phyloP scores from a whole-genome alignment of 1,140 invertebrate genomes.

The Ladona fulva region DNA sequence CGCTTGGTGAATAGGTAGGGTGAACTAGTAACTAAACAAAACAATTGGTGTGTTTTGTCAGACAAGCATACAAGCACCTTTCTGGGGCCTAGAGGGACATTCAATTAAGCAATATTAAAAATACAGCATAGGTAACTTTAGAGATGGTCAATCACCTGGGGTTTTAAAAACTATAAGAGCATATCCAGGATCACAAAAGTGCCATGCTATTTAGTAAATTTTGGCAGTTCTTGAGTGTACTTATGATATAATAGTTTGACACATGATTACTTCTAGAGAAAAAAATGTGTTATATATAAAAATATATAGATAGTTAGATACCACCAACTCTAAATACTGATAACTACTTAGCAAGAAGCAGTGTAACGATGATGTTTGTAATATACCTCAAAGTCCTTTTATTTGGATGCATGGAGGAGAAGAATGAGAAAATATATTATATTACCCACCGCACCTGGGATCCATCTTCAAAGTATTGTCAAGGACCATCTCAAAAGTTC shows the following conservation, averaged over 20 bases:
- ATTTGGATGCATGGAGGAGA: conserved; percentile 37
- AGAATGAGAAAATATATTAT: conserved; percentile 36
- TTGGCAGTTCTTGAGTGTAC: conserved; percentile 11
- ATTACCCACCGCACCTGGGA: conserved; percentile 27
- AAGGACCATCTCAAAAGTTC: conserved; percentile 98
- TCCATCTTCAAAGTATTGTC: conserved; percentile 33
- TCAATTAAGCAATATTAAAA: conserved; percentile 15
- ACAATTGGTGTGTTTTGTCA: conserved; percentile 2
- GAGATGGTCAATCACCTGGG: conserved; percentile 34
- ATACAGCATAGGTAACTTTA: conserved; percentile 39
- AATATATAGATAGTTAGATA: conserved; percentile 14
- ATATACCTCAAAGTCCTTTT: conserved; percentile 64
- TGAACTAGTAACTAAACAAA: conserved; percentile 17
- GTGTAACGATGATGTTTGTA: conserved; percentile 17
- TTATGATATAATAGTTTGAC: conserved; percentile 7
- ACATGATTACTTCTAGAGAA: conserved; percentile 13
- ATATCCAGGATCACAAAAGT: conserved; percentile 14
- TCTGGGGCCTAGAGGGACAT: not conserved
- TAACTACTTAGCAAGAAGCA: conserved; percentile 17
- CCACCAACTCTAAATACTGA: conserved; percentile 12
- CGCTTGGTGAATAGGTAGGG: not conserved
- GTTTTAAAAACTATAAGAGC: conserved; percentile 12
- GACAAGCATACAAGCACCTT: conserved; percentile 9
- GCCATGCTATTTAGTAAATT: conserved; percentile 13
- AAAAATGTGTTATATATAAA: conserved; percentile 23